Percentiles rank a stretch among this genome's conserved stretches.
phyloP scores from a whole-genome alignment of 1,140 invertebrate species.

The Panagrolaimus sp. region DNA sequence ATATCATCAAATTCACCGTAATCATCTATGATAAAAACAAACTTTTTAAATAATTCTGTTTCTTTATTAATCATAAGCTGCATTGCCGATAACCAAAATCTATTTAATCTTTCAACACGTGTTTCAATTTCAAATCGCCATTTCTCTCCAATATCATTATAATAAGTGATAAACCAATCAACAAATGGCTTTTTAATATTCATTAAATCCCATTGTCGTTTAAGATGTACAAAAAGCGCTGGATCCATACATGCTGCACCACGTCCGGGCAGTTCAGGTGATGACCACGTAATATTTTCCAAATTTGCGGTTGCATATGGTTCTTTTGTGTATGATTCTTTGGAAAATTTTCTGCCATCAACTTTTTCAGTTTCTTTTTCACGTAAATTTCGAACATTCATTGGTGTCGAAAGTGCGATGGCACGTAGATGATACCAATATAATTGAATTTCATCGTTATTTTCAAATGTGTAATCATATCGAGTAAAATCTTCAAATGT shows the following conservation, averaged over 20 bases:
- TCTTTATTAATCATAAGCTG: neutral
- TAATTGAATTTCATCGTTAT: neutral
- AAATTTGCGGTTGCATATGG: neutral
- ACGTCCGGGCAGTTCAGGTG: slow-evolving; percentile 19
- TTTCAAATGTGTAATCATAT: neutral
- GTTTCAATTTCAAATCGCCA: neutral
- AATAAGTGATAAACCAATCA: slow-evolving; percentile 4
- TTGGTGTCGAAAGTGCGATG: slow-evolving; percentile 29
- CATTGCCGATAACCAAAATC: neutral
- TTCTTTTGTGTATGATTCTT: slow-evolving; percentile 10
- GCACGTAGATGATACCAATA: slow-evolving; percentile 26
- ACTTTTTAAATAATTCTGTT: slow-evolving; percentile 2
- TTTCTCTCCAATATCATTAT: neutral
- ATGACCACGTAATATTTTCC: slow-evolving; percentile 6
- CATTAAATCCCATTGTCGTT: slow-evolving; percentile 38
- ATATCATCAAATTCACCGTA: no score
- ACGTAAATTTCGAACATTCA: slow-evolving; percentile 6
- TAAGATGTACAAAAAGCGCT: slow-evolving; percentile 29
- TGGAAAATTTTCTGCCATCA: slow-evolving; percentile 14
- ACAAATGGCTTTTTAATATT: neutral
- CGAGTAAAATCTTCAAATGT: neutral
- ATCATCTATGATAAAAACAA: neutral
- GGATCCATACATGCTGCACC: slow-evolving; percentile 30
- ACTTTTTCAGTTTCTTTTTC: slow-evolving; percentile 10
- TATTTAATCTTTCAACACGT: neutral